Conservation (phyloP, 2,113 vertebrate species). For the Riparia riparia region DNA sequence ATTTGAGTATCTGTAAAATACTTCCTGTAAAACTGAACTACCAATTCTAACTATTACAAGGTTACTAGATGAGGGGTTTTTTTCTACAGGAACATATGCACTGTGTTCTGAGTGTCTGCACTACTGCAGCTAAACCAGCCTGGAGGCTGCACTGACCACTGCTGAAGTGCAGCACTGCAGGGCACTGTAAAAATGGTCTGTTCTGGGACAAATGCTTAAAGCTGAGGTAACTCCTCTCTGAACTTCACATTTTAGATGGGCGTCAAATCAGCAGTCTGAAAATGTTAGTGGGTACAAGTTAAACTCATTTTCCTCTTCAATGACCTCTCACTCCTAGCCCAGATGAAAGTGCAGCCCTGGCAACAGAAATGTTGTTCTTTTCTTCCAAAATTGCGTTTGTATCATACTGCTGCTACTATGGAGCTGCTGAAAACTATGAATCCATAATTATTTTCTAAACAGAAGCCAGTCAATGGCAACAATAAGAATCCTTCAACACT, state of each 20-base stretch:
- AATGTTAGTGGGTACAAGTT: background rate
- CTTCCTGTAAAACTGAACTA: background rate
- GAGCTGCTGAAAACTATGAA: background rate
- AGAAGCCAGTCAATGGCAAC: background rate
- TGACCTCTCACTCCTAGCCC: background rate
- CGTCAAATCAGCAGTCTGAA: background rate
- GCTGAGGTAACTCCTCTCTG: background rate
- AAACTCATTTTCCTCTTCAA: background rate
- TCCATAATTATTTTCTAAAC: background rate
- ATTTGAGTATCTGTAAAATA: background rate
- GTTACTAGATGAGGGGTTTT: background rate
- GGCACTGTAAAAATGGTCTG: background rate
- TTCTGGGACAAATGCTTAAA: background rate
- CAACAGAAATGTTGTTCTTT: background rate
- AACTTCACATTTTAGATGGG: background rate
- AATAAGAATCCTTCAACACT: background rate
- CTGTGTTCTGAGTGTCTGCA: background rate
- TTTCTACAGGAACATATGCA: rapidly evolving
- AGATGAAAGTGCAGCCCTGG: background rate
- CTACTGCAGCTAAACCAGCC: background rate
- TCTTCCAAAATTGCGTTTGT: background rate
- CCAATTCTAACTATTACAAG: background rate
- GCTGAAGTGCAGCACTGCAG: background rate
- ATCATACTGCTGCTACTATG: background rate
- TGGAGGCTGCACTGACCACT: background rate